Base-by-base conservation (phyloP, 2,113 vertebrate species). In the Neoarius graeffei region DNA sequence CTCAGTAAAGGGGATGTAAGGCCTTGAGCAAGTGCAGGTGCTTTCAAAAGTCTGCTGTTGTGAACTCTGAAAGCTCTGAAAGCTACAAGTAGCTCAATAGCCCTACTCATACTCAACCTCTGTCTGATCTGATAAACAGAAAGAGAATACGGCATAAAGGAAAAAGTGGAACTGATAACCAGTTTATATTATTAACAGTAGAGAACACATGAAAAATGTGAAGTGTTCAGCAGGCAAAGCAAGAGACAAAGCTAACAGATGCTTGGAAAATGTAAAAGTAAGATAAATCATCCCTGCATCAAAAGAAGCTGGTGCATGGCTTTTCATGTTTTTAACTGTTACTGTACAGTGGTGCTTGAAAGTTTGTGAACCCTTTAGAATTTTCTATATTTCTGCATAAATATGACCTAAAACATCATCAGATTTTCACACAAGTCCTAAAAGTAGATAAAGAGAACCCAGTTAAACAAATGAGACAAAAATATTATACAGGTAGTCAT, bases 21-120 rank as follows among this genome's bases (percentile, higher is more conserved):
- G 85, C 84, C 84, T 83, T 90, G 82, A 83, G 87, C 60, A 17
- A 76, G 66, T 13, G 66, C 86, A 83, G 56, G 59, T 76, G 52
- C 64, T 89, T 87, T 84, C 83, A 89, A 87, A 83, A 77, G 81
- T 79, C 67, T 74, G 67, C 83, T 76, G 85, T 85, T 90, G 83
- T 77, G 79, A 83, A 86, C 17, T 56, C 13, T 56, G 13, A 80
- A 80, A 80, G 67, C 60, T 85, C 79, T 80, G 76, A 80, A 80
- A 79, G 11, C 82, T 52, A 25, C 25, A 50, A 66, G 57, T 25
- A 77, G 69, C 59, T 83, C 60, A 86, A 86, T 77, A 71, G 69
- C 79, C 83, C 10, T 73, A 85, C 83, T 88, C 48, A 81, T 35
- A 60, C 84, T 79, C 59, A 82, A 69, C 81, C 77, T 71, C 62